Conservation (phyloP, 2,113 vertebrate genomes). For the Prunella fulvescens region DNA sequence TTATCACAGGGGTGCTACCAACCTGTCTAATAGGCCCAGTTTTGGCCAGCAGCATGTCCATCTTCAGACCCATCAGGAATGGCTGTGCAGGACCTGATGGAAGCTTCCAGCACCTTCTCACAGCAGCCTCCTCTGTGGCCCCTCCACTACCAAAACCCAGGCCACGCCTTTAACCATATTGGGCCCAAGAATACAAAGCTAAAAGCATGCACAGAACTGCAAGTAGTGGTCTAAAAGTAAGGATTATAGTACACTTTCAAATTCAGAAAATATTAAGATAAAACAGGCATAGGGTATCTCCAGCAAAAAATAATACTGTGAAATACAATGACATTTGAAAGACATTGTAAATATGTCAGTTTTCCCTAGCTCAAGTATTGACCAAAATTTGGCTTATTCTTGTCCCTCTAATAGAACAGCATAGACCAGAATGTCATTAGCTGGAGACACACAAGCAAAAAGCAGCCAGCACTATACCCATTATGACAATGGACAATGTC, state of each 20-base stretch:
- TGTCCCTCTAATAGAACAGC: background rate
- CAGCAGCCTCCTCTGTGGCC: background rate
- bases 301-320: background rate
- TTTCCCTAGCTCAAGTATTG: background rate
- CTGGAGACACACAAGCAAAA: background rate
- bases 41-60: background rate
- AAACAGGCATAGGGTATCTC: background rate
- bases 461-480: background rate
- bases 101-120: background rate
- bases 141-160: background rate
- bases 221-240: background rate
- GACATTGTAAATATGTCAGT: background rate
- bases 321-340: background rate
- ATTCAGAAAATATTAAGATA: background rate
- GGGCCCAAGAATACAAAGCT: background rate
- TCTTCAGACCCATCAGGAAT: background rate
- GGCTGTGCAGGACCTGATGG: background rate
- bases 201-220: background rate
- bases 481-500: background rate
- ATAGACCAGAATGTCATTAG: background rate
- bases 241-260: background rate
- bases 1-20: background rate
- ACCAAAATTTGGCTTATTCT: background rate
- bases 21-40: rapidly evolving
- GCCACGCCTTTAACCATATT: background rate